Evolutionary conservation across 1,140 invertebrate genomes (phyloP).

Genomic region (Drosophila parabipectinata): DNA sequence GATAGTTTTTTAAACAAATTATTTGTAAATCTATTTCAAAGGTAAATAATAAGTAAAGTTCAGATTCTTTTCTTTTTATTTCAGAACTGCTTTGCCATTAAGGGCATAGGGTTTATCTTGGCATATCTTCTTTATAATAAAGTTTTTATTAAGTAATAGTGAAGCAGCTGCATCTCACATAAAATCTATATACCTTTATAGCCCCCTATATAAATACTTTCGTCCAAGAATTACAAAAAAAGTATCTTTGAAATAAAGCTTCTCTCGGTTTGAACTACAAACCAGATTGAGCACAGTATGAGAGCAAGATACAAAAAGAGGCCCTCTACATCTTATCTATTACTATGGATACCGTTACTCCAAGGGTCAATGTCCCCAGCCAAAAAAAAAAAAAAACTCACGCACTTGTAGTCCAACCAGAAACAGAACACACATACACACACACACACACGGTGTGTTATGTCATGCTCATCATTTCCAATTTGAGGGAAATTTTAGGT

Average conservation of each 20-base stretch:
- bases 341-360: constrained; percentile 80
- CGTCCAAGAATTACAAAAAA: constrained; percentile 5
- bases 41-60: no score
- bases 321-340: constrained; percentile 60
- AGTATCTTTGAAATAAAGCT: constrained; percentile 14
- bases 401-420: constrained; percentile 55
- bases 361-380: constrained; percentile 68
- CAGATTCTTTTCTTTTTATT: no score
- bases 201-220: background rate
- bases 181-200: no score
- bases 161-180: no score
- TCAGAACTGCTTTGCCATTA: no score
- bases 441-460: constrained; percentile 50
- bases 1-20: no score
- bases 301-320: constrained; percentile 2
- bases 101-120: no score
- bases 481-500: constrained; percentile 43
- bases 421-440: constrained; percentile 15
- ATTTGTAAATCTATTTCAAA: no score
- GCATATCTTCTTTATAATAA: background rate
- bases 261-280: constrained; percentile 30
- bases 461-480: constrained; percentile 60
- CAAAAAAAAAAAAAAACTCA: constrained; percentile 12
- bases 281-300: constrained; percentile 6
- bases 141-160: background rate